phyloP scores from a whole-genome alignment of 1,140 invertebrate species.

The Drosophila ogumai region DNA sequence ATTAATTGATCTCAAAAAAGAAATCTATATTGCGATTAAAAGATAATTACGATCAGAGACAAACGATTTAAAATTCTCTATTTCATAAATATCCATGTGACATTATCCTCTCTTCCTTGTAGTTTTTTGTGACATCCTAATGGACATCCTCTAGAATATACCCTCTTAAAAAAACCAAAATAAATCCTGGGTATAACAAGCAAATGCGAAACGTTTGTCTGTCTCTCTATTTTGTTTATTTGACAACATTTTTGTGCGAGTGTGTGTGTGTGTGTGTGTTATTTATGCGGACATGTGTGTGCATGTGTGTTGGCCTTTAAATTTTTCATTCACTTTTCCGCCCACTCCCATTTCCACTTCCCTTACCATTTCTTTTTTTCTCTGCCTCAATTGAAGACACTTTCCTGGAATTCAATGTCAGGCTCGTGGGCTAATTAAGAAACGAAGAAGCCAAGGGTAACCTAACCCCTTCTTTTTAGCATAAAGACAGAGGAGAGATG shows the following conservation, averaged over 20 bases:
- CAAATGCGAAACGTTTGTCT: conserved; percentile 63
- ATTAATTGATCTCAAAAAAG: no score
- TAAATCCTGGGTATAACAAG: conserved; percentile 7
- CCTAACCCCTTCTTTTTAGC: conserved; percentile 3
- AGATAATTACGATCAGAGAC: no score
- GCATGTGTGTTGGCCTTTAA: conserved; percentile 32
- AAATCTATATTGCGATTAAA: no score
- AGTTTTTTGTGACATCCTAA: neutral
- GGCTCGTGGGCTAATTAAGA: conserved; percentile 28
- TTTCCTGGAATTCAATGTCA: conserved; percentile 19
- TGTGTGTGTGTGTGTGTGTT: conserved; percentile 19
- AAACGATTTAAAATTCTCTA: no score
- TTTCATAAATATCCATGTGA: neutral
- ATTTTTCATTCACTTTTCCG: conserved; percentile 61
- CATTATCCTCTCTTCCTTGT: neutral
- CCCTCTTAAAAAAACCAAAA: neutral
- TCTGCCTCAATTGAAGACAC: conserved; percentile 6
- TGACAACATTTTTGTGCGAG: conserved; percentile 64
- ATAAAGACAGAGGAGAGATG: no score
- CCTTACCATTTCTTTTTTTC: conserved; percentile 32
- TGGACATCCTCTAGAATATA: neutral
- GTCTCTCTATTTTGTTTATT: conserved; percentile 75
- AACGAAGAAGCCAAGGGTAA: neutral
- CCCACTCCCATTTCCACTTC: neutral
- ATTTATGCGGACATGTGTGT: conserved; percentile 24